Evolutionary conservation across 2,113 vertebrate species (phyloP), one percentile per base, ranked within the genome.

Genomic region (Lophius piscatorius): DNA sequence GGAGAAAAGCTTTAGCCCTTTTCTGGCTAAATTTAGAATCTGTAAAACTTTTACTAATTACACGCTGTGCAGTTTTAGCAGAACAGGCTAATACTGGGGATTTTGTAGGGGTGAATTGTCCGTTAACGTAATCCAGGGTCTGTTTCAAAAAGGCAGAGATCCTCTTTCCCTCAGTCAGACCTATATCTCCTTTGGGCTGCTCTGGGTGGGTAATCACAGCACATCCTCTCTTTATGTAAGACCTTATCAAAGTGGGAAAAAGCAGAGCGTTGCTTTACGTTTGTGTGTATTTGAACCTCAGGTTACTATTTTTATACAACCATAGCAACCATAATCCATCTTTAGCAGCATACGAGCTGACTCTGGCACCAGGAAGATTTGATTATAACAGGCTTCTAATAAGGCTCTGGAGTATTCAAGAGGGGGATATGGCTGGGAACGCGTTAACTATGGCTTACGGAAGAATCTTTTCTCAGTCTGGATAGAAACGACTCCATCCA

Each of bases 231-330:
- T 90, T 90, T 81, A 87, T 83, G 74, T 84, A 83, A 90, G 78
- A 80, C 78, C 67, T 70, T 74, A 72, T 66, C 61, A 58, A 50
- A 56, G 74, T 63, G 81, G 74, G 78, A 76, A 70, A 70, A n/a
- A 83, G 70, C 61, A 81, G 59, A 22, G 67, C 70, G 73, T 68
- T 57, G 49, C 70, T 49, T n/a, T 72, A 42, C 49, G 40, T 39
- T 41, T 55, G 63, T 49, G 31, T 45, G 45, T 41, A 57, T 39
- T 14, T 33, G 68, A 70, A 78, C 76, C 46, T 49, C 11, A 14
- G 44, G 35, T 4, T n/a, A 68, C 78, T 89, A 87, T 88, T 87
- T 89, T 88, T 88, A 90, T 87, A 85, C 79, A 80, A 63, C 63
- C 70, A 35, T 70, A 71, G 73, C 76, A 88, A 80, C 65, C 62